Conservation (phyloP, 2,888 invertebrate genomes). For the Hypomecis punctinalis region DNA sequence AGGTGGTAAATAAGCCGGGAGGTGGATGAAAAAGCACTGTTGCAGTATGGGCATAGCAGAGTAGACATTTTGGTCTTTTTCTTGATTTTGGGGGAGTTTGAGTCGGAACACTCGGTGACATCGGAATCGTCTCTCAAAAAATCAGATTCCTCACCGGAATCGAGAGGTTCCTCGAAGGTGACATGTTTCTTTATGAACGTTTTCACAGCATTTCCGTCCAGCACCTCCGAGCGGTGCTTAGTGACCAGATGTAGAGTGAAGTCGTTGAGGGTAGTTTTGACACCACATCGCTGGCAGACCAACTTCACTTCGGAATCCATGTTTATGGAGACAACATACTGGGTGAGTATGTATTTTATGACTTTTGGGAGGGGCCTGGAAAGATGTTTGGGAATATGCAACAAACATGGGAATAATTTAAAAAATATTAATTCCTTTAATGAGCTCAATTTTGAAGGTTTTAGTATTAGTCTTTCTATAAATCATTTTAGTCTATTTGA, state of each 20-base stretch:
- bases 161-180: conserved; percentile 64
- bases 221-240: conserved; percentile 46
- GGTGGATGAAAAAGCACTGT: conserved; percentile 61
- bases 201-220: conserved; percentile 40
- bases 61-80: neutral
- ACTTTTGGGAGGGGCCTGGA: conserved; percentile 59
- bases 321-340: conserved; percentile 55
- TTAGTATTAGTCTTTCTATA: no score
- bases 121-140: conserved; percentile 35
- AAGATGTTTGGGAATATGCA: conserved; percentile 42
- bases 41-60: conserved; percentile 63
- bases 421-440: no score
- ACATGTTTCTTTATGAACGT: conserved; percentile 63
- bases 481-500: no score
- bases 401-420: neutral
- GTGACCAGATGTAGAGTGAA: conserved; percentile 57
- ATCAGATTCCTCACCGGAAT: conserved; percentile 47
- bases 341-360: conserved; percentile 53
- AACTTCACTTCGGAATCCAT: conserved; percentile 56
- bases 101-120: neutral
- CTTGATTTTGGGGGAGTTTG: neutral
- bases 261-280: conserved; percentile 46
- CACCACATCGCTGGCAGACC: conserved; percentile 65
- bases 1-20: conserved; percentile 65
- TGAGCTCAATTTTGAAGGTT: no score